Percentiles rank a stretch among this genome's conserved stretches.
phyloP scores from a whole-genome alignment of 2,888 invertebrate species.

The Chrysodeixis includens region DNA sequence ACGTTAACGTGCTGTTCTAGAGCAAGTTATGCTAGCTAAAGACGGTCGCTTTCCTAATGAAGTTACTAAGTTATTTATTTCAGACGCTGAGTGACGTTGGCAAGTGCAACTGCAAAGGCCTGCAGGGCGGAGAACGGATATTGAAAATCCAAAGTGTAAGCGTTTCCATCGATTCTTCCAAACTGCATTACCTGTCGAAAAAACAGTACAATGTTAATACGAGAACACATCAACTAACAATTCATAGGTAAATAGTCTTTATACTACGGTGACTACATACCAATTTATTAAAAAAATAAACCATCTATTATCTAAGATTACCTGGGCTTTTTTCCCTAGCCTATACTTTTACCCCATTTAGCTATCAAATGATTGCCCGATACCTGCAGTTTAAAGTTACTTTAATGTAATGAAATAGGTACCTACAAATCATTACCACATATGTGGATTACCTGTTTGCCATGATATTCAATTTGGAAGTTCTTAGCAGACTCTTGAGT shows the following conservation, averaged over 20 bases:
- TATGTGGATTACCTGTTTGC: constrained; percentile 98
- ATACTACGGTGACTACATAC: too few relatives aligned
- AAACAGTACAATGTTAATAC: neutral
- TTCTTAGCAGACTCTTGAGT: constrained; percentile 99
- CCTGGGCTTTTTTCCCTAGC: too few relatives aligned
- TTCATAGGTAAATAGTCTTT: too few relatives aligned
- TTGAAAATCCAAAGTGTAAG: constrained; percentile 99
- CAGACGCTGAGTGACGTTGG: constrained; percentile 98
- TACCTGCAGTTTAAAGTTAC: too few relatives aligned
- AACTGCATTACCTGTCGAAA: constrained; percentile 99
- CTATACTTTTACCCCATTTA: too few relatives aligned
- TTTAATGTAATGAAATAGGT: too few relatives aligned
- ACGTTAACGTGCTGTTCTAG: constrained; percentile 14
- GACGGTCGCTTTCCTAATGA: constrained; percentile 60
- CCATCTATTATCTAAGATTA: too few relatives aligned
- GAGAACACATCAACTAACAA: neutral
- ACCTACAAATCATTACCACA: too few relatives aligned
- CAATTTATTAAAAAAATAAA: too few relatives aligned
- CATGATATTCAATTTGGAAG: constrained; percentile 99
- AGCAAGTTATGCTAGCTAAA: constrained; percentile 44
- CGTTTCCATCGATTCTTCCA: constrained; percentile 99
- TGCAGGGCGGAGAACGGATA: constrained; percentile 99
- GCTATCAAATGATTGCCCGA: too few relatives aligned
- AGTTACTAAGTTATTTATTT: constrained; percentile 90
- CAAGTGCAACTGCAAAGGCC: constrained; percentile 99